Evolutionary conservation across 37 sponge, comb jelly and placozoan species (phyloP).

Genomic region (Aplysina aerophoba): DNA sequence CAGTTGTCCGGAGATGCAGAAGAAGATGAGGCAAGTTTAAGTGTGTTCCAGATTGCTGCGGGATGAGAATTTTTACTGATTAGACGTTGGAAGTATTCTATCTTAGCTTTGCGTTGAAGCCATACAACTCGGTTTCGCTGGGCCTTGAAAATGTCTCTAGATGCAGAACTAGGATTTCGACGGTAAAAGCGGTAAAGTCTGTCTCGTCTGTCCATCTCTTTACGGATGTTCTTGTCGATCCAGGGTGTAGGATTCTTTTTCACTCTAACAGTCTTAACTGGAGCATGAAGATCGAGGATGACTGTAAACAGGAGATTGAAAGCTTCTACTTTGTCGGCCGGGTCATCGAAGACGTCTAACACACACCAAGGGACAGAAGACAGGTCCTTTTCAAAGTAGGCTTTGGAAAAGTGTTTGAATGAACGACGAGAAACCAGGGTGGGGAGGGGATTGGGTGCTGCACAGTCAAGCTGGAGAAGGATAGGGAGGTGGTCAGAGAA

Average conservation of each 20-base stretch:
- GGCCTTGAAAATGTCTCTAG: conserved; percentile 1
- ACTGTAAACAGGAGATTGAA: not conserved
- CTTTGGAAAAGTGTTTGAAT: not conserved
- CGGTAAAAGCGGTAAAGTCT: not conserved
- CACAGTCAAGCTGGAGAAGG: not conserved
- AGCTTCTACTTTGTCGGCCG: conserved; percentile 10
- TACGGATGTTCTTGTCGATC: not conserved
- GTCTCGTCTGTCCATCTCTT: conserved; percentile 12
- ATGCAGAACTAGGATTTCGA: not conserved
- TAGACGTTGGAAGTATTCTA: not conserved
- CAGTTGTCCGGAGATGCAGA: not conserved
- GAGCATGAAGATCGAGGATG: not conserved
- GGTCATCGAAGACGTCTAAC: conserved; percentile 4
- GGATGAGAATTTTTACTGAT: not conserved
- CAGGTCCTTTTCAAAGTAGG: not conserved
- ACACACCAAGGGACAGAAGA: conserved; percentile 6
- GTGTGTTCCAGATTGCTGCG: not conserved
- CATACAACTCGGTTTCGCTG: conserved; percentile 23
- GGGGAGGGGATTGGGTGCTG: not conserved
- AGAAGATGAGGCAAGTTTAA: not conserved
- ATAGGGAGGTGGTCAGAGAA: conserved; percentile 18
- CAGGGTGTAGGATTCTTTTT: not conserved
- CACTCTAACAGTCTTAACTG: conserved; percentile 3
- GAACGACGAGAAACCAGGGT: not conserved
- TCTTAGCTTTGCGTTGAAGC: conserved; percentile 14